A percentile compares a stretch with the other conserved stretches of the same genome.
phyloP scores from a whole-genome alignment of 2,113 vertebrate genomes.

The Lucifuga dentata region DNA sequence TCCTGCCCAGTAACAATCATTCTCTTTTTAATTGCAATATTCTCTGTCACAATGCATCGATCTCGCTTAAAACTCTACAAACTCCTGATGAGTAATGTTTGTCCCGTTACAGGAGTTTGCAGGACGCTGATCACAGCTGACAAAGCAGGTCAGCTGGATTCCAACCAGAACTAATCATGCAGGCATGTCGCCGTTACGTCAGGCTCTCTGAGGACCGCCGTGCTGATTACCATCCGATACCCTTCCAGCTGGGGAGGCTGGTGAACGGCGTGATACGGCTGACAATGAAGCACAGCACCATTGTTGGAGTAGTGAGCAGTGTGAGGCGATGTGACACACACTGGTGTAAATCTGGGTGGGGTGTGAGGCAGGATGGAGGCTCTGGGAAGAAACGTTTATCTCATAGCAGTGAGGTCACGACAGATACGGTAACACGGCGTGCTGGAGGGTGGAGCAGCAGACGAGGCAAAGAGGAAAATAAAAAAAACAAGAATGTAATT shows the following conservation, averaged over 20 bases:
- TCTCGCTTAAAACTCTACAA: slow-evolving; percentile 31
- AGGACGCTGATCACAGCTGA: slow-evolving; percentile 63
- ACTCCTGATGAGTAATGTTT: slow-evolving; percentile 49
- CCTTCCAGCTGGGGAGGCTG: slow-evolving; percentile 21
- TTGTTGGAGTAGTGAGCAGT: slow-evolving; percentile 45
- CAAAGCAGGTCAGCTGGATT: slow-evolving; percentile 59
- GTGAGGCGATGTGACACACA: slow-evolving; percentile 31
- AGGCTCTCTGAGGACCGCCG: slow-evolving; percentile 41
- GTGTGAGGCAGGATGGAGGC: slow-evolving; percentile 6
- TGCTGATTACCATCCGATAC: slow-evolving; percentile 74
- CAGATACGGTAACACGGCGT: slow-evolving; percentile 18
- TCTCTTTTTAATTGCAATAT: no score
- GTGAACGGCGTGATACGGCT: slow-evolving; percentile 55
- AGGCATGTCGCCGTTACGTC: slow-evolving; percentile 66
- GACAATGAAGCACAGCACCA: slow-evolving; percentile 59
- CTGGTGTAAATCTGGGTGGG: slow-evolving; percentile 11
- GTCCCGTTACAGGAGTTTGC: slow-evolving; percentile 35
- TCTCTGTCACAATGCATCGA: slow-evolving; percentile 21
- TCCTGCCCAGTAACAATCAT: no score
- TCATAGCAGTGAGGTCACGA: slow-evolving; percentile 61
- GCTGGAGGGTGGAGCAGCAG: slow-evolving; percentile 16
- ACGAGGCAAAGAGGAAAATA: neutral
- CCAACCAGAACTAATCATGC: slow-evolving; percentile 69
- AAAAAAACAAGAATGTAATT: no score
- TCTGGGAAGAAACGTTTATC: slow-evolving; percentile 53